Percentiles rank a stretch among this genome's conserved stretches.
Conservation (phyloP, 2,888 invertebrate genomes). For the Oxyteleia sp. region DNA sequence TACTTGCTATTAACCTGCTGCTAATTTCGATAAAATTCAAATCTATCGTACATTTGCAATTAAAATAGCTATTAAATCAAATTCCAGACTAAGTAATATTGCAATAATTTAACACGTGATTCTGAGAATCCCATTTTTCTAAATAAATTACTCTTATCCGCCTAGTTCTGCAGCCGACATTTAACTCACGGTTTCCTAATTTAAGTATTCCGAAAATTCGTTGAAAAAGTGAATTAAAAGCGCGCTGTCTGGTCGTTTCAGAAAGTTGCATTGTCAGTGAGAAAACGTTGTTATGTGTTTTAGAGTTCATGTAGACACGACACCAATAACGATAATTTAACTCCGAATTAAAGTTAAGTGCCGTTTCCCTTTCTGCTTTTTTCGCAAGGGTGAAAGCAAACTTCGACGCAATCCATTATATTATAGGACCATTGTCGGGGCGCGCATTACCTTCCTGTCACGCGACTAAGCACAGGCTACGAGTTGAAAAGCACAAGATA, state of each 20-base stretch:
- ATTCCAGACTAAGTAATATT: no score
- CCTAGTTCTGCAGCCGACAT: conserved; percentile 33
- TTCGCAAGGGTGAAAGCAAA: conserved; percentile 78
- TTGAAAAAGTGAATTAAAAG: conserved; percentile 55
- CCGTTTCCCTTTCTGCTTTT: conserved; percentile 77
- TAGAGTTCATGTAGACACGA: conserved; percentile 65
- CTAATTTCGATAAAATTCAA: conserved; percentile 51
- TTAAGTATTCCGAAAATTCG: conserved; percentile 41
- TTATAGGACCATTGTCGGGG: conserved; percentile 80
- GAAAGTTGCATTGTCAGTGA: conserved; percentile 60
- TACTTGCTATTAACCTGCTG: conserved; percentile 51
- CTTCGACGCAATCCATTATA: conserved; percentile 82
- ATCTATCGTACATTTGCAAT: conserved; percentile 25
- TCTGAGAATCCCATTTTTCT: neutral
- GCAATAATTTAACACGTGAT: neutral
- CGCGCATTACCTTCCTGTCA: conserved; percentile 82
- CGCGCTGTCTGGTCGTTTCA: conserved; percentile 26
- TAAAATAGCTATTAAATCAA: no score
- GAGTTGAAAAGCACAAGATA: conserved; percentile 67
- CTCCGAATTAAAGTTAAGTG: conserved; percentile 80
- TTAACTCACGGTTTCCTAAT: conserved; percentile 43
- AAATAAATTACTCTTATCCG: conserved; percentile 40
- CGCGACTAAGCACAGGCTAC: conserved; percentile 79
- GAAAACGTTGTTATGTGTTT: conserved; percentile 67
- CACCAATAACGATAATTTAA: conserved; percentile 78